Evolutionary conservation across 2,797 vertebrate genomes (phyloP).

Genomic region (Xerus rutilus): DNA sequence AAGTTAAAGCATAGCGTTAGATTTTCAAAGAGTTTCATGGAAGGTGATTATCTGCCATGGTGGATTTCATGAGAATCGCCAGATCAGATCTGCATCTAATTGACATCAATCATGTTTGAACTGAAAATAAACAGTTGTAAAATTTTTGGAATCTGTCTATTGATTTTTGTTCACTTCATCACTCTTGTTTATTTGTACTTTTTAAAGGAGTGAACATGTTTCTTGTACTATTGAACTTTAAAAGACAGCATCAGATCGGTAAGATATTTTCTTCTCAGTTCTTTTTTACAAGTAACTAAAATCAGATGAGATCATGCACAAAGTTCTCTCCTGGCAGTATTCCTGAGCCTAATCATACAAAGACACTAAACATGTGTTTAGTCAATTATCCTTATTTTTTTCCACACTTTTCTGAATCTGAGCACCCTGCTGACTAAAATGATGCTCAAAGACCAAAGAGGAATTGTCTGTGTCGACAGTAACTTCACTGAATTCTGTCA

Average conservation of each 20-base stretch:
- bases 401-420: conserved; percentile 71
- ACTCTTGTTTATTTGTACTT: conserved; percentile 87
- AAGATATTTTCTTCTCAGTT: conserved; percentile 55
- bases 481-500: background rate
- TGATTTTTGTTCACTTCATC: conserved; percentile 86
- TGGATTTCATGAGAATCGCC: conserved; percentile 83
- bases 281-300: conserved; percentile 67
- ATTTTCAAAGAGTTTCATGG: conserved; percentile 77
- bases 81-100: conserved; percentile 86
- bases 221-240: conserved; percentile 80
- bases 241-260: conserved; percentile 73
- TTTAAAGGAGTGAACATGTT: conserved; percentile 83
- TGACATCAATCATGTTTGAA: conserved; percentile 84
- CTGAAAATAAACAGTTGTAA: conserved; percentile 84
- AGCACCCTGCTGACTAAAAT: conserved; percentile 31
- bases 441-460: background rate
- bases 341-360: conserved; percentile 76
- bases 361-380: conserved; percentile 72
- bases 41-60: conserved; percentile 82
- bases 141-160: conserved; percentile 84
- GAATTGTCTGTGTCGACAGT: background rate
- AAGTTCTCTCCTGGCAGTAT: conserved; percentile 43
- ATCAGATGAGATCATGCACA: conserved; percentile 68
- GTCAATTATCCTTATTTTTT: conserved; percentile 59
- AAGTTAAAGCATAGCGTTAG: conserved; percentile 62